Evolutionary conservation across 2,888 invertebrate species (phyloP).

Genomic region (Synanthedon vespiformis): DNA sequence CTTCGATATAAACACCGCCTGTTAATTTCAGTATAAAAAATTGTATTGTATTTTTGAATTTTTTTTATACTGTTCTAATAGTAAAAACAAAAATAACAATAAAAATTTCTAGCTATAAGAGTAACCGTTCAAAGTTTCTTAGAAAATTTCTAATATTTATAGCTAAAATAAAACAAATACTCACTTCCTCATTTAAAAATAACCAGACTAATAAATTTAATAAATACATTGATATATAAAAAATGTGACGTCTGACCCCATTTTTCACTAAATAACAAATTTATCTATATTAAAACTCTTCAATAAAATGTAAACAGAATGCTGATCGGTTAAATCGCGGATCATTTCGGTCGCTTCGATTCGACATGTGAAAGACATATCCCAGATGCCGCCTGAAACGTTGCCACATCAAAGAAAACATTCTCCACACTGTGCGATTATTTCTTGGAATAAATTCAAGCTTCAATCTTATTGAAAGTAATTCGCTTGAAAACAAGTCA

Average conservation of each 20-base stretch:
- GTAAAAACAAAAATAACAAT: too few species aligned
- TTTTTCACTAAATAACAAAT: constrained; percentile 11
- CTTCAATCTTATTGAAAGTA: constrained; percentile 10
- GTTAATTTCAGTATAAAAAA: too few species aligned
- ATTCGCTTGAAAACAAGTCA: not conserved
- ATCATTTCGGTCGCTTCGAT: constrained; percentile 39
- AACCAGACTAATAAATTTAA: too few species aligned
- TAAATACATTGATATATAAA: not conserved
- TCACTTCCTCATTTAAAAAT: too few species aligned
- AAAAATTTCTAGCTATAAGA: too few species aligned
- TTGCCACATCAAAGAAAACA: constrained; percentile 40
- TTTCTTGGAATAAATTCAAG: constrained; percentile 17
- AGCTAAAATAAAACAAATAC: too few species aligned
- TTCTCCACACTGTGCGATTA: constrained; percentile 18
- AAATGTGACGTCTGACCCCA: not conserved
- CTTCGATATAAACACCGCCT: too few species aligned
- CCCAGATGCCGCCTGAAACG: constrained; percentile 41
- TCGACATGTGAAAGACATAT: constrained; percentile 41
- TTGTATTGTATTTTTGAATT: too few species aligned
- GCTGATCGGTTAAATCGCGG: constrained; percentile 39
- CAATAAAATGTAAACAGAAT: constrained; percentile 20
- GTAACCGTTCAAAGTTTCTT: too few species aligned
- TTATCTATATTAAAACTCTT: not conserved
- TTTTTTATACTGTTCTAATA: too few species aligned
- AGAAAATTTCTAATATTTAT: too few species aligned